A percentile compares a stretch with the other conserved stretches of the same genome.
Conservation (phyloP, 2,888 invertebrate species). For the Eristalis arbustorum region DNA sequence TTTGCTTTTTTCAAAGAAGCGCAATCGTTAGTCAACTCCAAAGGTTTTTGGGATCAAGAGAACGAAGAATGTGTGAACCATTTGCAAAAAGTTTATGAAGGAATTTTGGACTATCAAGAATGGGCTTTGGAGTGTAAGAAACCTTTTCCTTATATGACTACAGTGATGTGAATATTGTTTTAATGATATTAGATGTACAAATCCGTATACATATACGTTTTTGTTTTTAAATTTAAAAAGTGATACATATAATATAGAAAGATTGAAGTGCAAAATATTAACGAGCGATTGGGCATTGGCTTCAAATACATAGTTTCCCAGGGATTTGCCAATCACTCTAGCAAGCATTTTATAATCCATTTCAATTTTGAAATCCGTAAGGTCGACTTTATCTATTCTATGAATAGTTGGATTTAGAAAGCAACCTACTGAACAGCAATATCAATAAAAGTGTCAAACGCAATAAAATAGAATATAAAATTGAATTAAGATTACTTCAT, state of each 20-base stretch:
- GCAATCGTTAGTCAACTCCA: slow-evolving; percentile 37
- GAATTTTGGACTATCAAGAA: slow-evolving; percentile 74
- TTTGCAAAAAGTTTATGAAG: slow-evolving; percentile 73
- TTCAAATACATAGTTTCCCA: background rate
- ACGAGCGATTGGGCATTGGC: background rate
- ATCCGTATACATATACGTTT: background rate
- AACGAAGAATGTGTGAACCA: slow-evolving; percentile 73
- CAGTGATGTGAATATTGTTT: slow-evolving; percentile 1
- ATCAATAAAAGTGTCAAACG: slow-evolving; percentile 23
- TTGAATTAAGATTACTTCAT: slow-evolving; percentile 27
- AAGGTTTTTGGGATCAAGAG: slow-evolving; percentile 23
- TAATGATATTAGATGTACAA: background rate
- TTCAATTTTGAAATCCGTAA: background rate
- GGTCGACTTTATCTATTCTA: background rate
- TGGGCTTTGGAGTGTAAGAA: slow-evolving; percentile 79
- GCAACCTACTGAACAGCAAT: slow-evolving; percentile 10
- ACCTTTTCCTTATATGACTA: background rate
- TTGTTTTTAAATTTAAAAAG: background rate
- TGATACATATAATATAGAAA: too few species aligned
- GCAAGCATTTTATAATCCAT: slow-evolving; percentile 5
- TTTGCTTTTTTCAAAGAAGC: slow-evolving; percentile 75
- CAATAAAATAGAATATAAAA: slow-evolving; percentile 10
- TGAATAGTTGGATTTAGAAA: background rate
- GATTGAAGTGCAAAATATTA: background rate
- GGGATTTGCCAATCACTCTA: background rate